A percentile compares a stretch with the other conserved stretches of the same genome.
Conservation (phyloP, 2,113 vertebrate species). For the Tretioscincus oriximinensis region DNA sequence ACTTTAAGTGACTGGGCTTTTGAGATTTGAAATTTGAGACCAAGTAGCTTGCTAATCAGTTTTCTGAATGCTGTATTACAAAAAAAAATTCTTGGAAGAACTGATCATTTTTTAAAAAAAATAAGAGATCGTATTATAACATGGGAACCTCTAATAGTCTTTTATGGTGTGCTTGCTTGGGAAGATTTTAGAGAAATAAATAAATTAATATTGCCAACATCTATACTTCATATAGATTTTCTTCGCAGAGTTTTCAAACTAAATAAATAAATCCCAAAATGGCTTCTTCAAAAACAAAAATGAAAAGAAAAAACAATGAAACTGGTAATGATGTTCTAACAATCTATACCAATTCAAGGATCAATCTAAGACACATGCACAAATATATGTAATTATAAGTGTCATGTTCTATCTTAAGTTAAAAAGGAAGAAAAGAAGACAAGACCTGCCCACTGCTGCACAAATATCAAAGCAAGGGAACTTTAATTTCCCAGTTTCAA, state of each 20-base stretch:
- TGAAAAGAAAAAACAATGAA: not conserved
- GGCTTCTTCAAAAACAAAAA: not conserved
- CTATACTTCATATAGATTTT: not conserved
- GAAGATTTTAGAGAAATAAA: not conserved
- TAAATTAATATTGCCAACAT: not conserved
- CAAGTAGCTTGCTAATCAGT: not conserved
- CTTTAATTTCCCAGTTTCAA: too few relatives aligned
- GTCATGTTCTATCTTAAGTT: too few relatives aligned
- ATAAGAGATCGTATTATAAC: not conserved
- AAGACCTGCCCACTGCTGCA: too few relatives aligned
- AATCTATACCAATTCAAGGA: too few relatives aligned
- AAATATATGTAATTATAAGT: too few relatives aligned
- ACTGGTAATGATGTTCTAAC: too few relatives aligned
- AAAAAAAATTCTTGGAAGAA: constrained; percentile 8
- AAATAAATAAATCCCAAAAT: not conserved
- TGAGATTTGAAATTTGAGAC: not conserved
- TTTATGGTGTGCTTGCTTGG: fast-evolving
- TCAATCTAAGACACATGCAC: too few relatives aligned
- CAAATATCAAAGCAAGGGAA: too few relatives aligned
- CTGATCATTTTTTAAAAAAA: not conserved
- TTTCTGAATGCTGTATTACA: fast-evolving
- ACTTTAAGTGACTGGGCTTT: not conserved
- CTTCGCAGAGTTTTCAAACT: not conserved
- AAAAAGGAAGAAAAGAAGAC: too few relatives aligned
- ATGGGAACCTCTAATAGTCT: not conserved